A percentile compares a stretch with the other conserved stretches of the same genome.
Conservation (phyloP, 1,140 invertebrate genomes). For the Steinernema feltiae region DNA sequence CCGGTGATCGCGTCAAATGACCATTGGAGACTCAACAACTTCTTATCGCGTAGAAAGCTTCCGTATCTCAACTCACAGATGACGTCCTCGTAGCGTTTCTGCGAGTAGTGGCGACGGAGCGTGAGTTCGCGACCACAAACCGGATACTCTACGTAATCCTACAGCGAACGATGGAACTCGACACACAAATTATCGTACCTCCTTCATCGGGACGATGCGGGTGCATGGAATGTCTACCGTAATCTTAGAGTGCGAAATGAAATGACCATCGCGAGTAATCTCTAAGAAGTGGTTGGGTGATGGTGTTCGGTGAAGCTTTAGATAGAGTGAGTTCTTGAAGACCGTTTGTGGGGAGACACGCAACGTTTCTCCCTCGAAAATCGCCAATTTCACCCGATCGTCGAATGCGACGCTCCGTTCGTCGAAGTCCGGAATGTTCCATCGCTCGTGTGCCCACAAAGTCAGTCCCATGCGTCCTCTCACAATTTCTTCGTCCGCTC, state of each 20-base stretch:
- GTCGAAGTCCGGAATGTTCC: background rate
- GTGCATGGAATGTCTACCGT: conserved; percentile 6
- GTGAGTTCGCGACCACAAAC: background rate
- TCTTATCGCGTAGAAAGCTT: background rate
- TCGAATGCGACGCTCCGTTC: background rate
- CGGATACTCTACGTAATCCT: conserved; percentile 5
- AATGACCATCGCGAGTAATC: background rate
- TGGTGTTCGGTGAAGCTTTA: background rate
- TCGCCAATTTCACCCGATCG: background rate
- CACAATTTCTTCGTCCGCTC: background rate
- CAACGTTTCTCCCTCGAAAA: background rate
- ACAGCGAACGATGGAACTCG: background rate
- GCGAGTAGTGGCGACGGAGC: background rate
- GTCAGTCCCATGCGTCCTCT: background rate
- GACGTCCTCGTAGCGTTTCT: background rate
- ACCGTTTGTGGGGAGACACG: background rate
- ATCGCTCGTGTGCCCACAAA: background rate
- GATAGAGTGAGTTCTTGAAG: conserved; percentile 1
- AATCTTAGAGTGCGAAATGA: background rate
- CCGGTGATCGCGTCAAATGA: background rate
- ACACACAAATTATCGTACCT: background rate
- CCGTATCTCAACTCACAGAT: background rate
- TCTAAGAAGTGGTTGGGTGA: background rate
- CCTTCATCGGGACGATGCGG: background rate
- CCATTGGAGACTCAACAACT: background rate